Conservation (phyloP, 2,113 vertebrate species). For the Crotalus viridis region DNA sequence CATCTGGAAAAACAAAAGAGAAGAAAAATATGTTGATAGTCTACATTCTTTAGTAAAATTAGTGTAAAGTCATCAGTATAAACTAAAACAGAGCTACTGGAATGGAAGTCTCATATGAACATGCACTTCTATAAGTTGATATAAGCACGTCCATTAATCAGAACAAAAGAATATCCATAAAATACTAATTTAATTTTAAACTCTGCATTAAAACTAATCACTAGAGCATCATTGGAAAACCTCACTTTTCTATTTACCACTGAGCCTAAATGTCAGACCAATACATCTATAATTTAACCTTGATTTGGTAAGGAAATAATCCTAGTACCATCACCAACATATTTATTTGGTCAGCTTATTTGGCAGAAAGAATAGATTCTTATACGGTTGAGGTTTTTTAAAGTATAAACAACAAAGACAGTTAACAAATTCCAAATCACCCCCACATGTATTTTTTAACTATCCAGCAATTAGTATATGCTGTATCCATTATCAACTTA, state of each 20-base stretch:
- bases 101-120: not conserved
- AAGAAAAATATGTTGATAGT: not conserved
- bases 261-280: not conserved
- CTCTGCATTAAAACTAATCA: not conserved
- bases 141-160: accelerated
- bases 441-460: not conserved
- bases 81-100: not conserved
- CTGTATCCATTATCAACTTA: not conserved
- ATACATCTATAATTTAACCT: not conserved
- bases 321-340: not conserved
- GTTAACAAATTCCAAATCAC: not conserved
- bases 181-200: not conserved
- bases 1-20: slow-evolving; percentile 73
- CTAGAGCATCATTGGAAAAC: not conserved
- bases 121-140: accelerated
- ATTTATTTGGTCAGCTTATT: not conserved
- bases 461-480: not conserved
- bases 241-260: not conserved
- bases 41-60: accelerated
- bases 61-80: not conserved
- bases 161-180: not conserved
- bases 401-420: not conserved
- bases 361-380: not conserved
- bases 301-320: not conserved
- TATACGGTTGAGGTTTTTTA: not conserved